Conservation (phyloP, 2,113 vertebrate genomes). For the Xiphorhynchus elegans region DNA sequence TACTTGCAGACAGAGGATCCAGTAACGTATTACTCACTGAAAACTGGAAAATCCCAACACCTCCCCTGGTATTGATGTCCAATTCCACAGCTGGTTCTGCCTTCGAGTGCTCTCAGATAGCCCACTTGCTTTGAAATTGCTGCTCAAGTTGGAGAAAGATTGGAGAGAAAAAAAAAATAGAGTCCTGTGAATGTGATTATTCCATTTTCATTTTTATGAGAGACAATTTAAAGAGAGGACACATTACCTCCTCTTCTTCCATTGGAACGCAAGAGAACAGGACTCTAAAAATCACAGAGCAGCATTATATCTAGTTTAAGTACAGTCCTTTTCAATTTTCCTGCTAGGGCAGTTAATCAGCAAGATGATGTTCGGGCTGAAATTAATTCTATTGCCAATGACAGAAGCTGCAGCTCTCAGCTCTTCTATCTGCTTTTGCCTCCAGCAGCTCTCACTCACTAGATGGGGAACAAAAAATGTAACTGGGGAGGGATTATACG, state of each 20-base stretch:
- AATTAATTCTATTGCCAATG: constrained; percentile 42
- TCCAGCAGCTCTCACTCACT: constrained; percentile 12
- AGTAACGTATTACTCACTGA: not conserved
- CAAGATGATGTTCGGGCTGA: not conserved
- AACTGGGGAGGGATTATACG: not conserved
- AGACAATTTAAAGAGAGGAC: not conserved
- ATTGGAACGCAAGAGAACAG: not conserved
- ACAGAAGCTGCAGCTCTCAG: constrained; percentile 7
- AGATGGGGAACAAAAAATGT: not conserved
- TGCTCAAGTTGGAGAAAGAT: not conserved
- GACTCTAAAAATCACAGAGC: not conserved
- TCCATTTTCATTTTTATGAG: not conserved
- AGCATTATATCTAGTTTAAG: not conserved
- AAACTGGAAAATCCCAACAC: not conserved
- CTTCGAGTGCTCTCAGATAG: not conserved
- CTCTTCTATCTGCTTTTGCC: not conserved
- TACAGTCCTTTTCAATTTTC: constrained; percentile 9
- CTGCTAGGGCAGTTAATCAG: constrained; percentile 8
- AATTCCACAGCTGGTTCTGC: not conserved
- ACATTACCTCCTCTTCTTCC: not conserved
- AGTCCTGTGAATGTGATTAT: not conserved
- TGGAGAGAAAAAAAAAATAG: not conserved
- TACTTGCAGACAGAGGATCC: not conserved
- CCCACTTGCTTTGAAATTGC: not conserved
- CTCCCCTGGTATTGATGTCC: not conserved